Percentiles rank a stretch among this genome's conserved stretches.
Evolutionary conservation across 2,113 vertebrate genomes (phyloP).

Genomic region (Sapayoa aenigma): DNA sequence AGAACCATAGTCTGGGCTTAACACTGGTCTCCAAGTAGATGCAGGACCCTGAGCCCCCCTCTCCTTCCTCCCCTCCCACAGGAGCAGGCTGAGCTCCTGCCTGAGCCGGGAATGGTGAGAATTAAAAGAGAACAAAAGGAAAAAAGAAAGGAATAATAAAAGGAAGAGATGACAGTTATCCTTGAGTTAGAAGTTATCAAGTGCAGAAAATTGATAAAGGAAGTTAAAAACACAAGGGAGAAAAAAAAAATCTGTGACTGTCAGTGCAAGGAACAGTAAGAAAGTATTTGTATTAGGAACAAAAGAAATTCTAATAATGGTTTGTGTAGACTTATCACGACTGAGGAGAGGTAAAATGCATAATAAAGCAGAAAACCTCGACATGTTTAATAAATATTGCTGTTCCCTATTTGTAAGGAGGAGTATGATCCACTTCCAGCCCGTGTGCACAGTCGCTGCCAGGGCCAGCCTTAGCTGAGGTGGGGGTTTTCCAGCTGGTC

Average conservation of each 20-base stretch:
- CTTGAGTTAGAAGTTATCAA: conserved; percentile 50
- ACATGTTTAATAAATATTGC: conserved; percentile 63
- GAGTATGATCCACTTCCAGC: background rate
- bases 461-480: background rate
- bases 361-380: conserved; percentile 56
- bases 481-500: background rate
- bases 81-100: background rate
- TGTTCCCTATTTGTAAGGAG: background rate
- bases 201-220: conserved; percentile 43
- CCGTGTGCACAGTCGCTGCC: background rate
- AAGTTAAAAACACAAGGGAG: conserved; percentile 53
- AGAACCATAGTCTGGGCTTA: background rate
- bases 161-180: conserved; percentile 47
- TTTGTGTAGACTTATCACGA: conserved; percentile 48
- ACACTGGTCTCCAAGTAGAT: background rate
- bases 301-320: conserved; percentile 69
- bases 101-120: background rate
- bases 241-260: conserved; percentile 24
- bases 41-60: background rate
- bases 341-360: conserved; percentile 41
- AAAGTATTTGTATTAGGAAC: conserved; percentile 55
- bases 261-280: conserved; percentile 22
- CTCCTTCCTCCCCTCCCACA: background rate
- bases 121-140: background rate
- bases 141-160: background rate